Base-by-base conservation (phyloP, 2,888 invertebrate species). In the Aspidiotus destructor region DNA sequence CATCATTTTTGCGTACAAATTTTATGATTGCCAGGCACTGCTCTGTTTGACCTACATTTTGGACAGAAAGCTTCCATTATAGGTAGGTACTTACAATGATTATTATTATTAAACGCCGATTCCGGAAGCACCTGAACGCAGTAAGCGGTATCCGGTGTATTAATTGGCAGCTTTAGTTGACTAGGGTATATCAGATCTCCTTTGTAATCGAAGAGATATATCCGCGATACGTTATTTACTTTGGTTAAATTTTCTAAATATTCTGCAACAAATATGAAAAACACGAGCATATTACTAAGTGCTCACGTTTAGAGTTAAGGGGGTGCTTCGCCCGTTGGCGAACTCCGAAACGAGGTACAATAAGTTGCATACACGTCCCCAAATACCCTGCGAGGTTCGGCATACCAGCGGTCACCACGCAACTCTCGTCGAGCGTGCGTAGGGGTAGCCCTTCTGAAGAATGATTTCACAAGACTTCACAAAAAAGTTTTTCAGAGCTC, bases 101-200 rank as follows among this genome's bases (percentile, higher is more conserved):
- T 58, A 11, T 44, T 48, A 48, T 42, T 58, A 11, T 69, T 40
- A 9, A 63, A 60, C 58, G 40, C 60, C 40, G 53, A 44, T 60
- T 64, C 61, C 53, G 63, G 69, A 64, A 69, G 60, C 53, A 64
- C 60, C 53, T 64, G 60, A 64, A 69, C 16, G 40, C 52, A 54
- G 41, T 69, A 64, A 40, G 60, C 60, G 40, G 69, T 64, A 54
- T 69, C 63, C 53, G 60, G 53, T 41, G 63, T 57, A 62, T 69
- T 63, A 17, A 60, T 1, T 69, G 64, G 69, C 48, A 69, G 64
- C 57, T 53, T 53, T 61, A 61, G 55, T 52, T 16, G 60, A 70
- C 61, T 53, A 60, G 69, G 60, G 64, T 62, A 55, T 55, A 69
- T 62, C 55, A 69, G 55, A 62, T 62, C 52, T 63, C 69, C 69